Evolutionary conservation across 1,140 invertebrate species (phyloP), one percentile per base, ranked within the genome.

Genomic region (Drosophila ercepeae): DNA sequence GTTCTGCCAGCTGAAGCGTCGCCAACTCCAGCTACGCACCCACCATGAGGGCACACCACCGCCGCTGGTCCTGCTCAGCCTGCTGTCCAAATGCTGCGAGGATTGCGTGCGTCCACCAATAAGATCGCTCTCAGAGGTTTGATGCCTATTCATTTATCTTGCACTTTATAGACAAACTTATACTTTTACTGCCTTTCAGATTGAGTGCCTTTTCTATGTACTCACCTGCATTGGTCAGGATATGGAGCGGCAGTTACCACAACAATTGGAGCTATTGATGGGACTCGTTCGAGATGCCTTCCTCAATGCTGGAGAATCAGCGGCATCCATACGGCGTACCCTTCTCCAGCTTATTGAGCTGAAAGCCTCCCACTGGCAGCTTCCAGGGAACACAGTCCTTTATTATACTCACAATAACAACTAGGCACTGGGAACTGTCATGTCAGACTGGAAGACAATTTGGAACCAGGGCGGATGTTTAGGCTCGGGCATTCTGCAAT

Each of bases 321-420:
- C 94, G 13, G 93, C 95, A 5, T 92, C 93, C 39, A 94, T 96
- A 34, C 93, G 95, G 61, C 96, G 96, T 83, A 97, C 96, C 0
- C 93, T 98, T 11, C 92, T 98, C 55, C 97, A 98, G 91, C 92
- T 98, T 19, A 97, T 98, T 57, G 97, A 98, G 89, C 92, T 98
- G 44, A 95, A 96, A 88, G 96, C 97, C 1, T 96, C 96, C 0
- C 94, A 95, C 82, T 98, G 97, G 97, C 95, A 97, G 90, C 93
- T 98, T 42, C 95, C 96, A 14, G 96, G 96, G 19, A 95, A 96
- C 4, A 96, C 97, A 1, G 95, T 97, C 27, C 94, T 97, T 46
- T 98, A 98, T 92, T 98, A 98, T 91, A 97, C 97, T 91, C 96
- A 96, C 44, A 94, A 93, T 45, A 88, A 88, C 45, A 86, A 84